phyloP scores from a whole-genome alignment of 2,797 vertebrate species.

The Sarcoramphus papa region DNA sequence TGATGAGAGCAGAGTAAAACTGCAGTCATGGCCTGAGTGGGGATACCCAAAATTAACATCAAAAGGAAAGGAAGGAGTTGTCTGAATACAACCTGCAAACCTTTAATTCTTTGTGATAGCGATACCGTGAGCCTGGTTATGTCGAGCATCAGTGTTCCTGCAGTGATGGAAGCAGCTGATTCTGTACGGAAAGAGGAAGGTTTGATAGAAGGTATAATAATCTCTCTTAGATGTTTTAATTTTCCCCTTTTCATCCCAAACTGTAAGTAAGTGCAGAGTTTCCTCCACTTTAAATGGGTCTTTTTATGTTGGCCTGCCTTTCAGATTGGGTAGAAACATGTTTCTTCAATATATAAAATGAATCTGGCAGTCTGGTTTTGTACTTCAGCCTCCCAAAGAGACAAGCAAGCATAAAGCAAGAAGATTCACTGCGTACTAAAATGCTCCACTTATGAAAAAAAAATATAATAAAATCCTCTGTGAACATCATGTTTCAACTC shows the following conservation, averaged over 20 bases:
- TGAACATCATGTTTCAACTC: not conserved
- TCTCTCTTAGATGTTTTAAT: conserved; percentile 22
- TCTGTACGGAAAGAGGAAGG: not conserved
- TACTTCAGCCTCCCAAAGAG: not conserved
- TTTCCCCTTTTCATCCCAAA: conserved; percentile 7
- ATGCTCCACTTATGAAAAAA: not conserved
- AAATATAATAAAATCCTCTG: not conserved
- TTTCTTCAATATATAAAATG: conserved; percentile 19
- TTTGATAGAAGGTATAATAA: not conserved
- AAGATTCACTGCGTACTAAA: conserved; percentile 23
- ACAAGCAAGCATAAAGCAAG: not conserved
- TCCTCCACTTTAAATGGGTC: not conserved
- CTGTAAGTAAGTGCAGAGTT: not conserved
- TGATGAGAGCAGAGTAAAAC: not conserved
- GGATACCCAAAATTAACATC: not conserved
- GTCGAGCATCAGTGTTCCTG: not conserved
- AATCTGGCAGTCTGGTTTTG: not conserved
- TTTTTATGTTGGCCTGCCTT: conserved; percentile 1
- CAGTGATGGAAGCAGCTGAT: not conserved
- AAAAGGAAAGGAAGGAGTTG: not conserved
- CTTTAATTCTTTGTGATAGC: not conserved
- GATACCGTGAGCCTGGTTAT: not conserved
- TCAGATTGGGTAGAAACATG: not conserved
- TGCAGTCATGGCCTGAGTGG: not conserved
- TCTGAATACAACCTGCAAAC: not conserved